Percentiles rank a stretch among this genome's conserved stretches.
These are phyloP conservation scores for Parnassius mnemosyne DNA, from an alignment of 2,888 invertebrate species.

Conservation along the genomic window DNA sequence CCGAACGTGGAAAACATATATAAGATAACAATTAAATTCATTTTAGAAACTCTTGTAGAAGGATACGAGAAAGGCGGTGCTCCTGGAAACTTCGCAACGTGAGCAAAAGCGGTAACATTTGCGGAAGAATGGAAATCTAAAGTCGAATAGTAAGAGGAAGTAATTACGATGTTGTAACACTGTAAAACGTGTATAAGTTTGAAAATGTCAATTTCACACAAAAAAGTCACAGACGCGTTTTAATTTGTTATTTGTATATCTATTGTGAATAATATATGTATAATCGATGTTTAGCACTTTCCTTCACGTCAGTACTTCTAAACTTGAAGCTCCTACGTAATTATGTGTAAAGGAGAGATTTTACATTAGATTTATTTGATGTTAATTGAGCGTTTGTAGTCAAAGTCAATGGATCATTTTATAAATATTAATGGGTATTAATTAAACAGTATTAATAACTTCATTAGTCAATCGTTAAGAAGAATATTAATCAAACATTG, in stretches of 20 bases:
- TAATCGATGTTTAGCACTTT: constrained; percentile 24
- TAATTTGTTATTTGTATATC: constrained; percentile 25
- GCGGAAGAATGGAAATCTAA: not conserved
- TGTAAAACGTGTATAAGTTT: constrained; percentile 1
- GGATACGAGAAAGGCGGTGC: constrained; percentile 83
- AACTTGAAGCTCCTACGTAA: not conserved
- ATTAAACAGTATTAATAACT: constrained; percentile 21
- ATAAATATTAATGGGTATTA: constrained; percentile 15
- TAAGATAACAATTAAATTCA: constrained; percentile 93
- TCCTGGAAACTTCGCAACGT: constrained; percentile 24
- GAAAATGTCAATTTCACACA: constrained; percentile 25
- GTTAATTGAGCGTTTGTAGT: constrained; percentile 5
- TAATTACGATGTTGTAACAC: not conserved
- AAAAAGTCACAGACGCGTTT: constrained; percentile 5
- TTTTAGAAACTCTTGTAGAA: constrained; percentile 90
- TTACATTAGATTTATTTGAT: constrained; percentile 15
- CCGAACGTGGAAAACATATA: constrained; percentile 95
- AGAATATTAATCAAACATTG: not conserved
- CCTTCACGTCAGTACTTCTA: constrained; percentile 8
- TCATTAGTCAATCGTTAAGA: constrained; percentile 3
- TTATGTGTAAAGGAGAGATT: constrained; percentile 4
- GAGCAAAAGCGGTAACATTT: constrained; percentile 13
- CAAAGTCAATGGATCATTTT: constrained; percentile 9
- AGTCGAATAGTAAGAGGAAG: not conserved
- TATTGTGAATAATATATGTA: constrained; percentile 32